Evolutionary conservation across 2,113 vertebrate genomes (phyloP), one percentile per base, ranked within the genome.

Genomic region (Galemys pyrenaicus): DNA sequence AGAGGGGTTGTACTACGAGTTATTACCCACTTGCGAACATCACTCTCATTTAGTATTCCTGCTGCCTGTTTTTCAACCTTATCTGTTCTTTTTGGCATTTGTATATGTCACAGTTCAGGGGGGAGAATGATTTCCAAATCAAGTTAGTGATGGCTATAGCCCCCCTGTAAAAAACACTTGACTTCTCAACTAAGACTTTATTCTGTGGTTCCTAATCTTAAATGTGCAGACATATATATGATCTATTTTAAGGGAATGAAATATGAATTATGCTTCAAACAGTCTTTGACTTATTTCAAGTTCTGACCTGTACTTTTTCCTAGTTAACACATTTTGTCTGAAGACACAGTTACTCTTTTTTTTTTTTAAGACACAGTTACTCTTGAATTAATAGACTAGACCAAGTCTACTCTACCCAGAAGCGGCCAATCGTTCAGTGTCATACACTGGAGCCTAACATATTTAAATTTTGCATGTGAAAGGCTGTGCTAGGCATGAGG

Each of bases 21-120:
- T 94, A 89, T 46, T 91, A 60, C 49, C 37, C 65, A 87, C 87
- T 96, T 95, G 94, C 28, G 88, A 94, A 91, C 95, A 94, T 87
- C 41, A 73, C 19, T 15, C 86, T 89, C 89, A 92, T 73, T 91
- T 92, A 89, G 94, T 89, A 94, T 84, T 96, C 93, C 84, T 64
- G 35, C 39, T 78, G 89, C 51, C 77, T 94, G 73, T 85, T 94
- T 62, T 95, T 93, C 94, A 94, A 56, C 89, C 22, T 19, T 89
- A 89, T 77, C 91, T 94, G 30, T 71, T 92, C 90, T 90, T 77
- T 68, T 91, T 60, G 78, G 91, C 71, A 73, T 94, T 64, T 94
- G 81, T 81, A 30, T 88, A 58, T 64, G 92, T 86, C 88, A 94
- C 75, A 87, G 54, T 93, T 93, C 86, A 91, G 62, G 84, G 91